Evolutionary conservation across 2,113 vertebrate species (phyloP).

Genomic region (Crotalus viridis): DNA sequence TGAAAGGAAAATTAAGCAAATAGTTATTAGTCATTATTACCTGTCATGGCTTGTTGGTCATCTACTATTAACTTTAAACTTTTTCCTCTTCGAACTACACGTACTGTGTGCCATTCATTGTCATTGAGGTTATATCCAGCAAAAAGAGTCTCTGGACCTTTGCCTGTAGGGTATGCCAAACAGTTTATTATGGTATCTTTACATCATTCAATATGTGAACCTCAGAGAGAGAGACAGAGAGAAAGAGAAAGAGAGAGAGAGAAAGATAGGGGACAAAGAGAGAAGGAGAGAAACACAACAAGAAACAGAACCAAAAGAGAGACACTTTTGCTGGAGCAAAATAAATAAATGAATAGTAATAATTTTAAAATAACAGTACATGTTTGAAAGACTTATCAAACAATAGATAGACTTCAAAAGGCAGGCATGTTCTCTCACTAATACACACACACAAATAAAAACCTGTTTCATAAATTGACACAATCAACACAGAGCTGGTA

Average conservation of each 20-base stretch:
- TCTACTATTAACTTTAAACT: slow-evolving; percentile 96
- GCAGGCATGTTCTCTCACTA: slow-evolving; percentile 34
- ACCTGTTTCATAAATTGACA: slow-evolving; percentile 76
- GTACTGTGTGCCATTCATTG: slow-evolving; percentile 99
- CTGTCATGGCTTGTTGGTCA: slow-evolving; percentile 87
- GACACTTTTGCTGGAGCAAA: slow-evolving; percentile 64
- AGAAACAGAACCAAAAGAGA: slow-evolving; percentile 41
- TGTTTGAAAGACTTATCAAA: slow-evolving; percentile 57
- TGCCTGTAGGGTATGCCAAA: slow-evolving; percentile 98
- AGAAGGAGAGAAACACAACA: slow-evolving; percentile 46
- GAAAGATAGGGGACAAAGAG: slow-evolving; percentile 32
- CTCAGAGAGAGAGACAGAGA: slow-evolving; percentile 72
- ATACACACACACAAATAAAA: too few species aligned
- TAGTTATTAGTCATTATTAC: slow-evolving; percentile 57
- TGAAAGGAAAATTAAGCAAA: background rate
- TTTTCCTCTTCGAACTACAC: slow-evolving; percentile 95
- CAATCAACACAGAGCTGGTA: slow-evolving; percentile 62
- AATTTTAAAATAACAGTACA: slow-evolving; percentile 38
- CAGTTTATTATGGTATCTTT: slow-evolving; percentile 81
- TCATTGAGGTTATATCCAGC: slow-evolving; percentile 99
- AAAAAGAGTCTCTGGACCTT: slow-evolving; percentile 98
- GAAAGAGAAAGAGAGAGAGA: slow-evolving; percentile 40
- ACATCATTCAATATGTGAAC: slow-evolving; percentile 70
- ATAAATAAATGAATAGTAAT: slow-evolving; percentile 25
- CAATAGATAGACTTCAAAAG: slow-evolving; percentile 50